Percentiles rank a stretch among this genome's conserved stretches.
phyloP scores from a whole-genome alignment of 2,888 invertebrate species.

The Sipha maydis region DNA sequence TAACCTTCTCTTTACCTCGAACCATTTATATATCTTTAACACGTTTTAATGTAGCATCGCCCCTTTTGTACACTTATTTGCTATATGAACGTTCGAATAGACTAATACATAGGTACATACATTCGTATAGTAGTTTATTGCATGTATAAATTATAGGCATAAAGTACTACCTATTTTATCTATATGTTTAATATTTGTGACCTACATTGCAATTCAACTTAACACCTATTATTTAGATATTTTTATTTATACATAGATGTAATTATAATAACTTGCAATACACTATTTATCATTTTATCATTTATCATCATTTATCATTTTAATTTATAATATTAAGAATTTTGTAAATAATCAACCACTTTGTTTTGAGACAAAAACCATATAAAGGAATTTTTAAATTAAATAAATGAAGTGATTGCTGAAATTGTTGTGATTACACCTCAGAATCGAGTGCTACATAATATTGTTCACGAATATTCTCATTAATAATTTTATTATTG shows the following conservation, averaged over 20 bases:
- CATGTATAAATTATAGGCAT: neutral
- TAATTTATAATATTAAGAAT: neutral
- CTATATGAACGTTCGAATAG: neutral
- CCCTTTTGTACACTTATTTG: conserved; percentile 10
- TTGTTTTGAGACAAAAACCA: neutral
- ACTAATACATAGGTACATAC: neutral
- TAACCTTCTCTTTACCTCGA: neutral
- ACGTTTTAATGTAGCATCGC: neutral
- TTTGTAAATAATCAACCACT: neutral
- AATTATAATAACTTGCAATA: neutral
- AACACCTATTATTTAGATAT: neutral
- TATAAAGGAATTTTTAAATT: too few species aligned
- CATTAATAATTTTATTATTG: neutral
- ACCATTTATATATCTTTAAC: neutral
- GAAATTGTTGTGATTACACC: too few species aligned
- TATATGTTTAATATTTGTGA: neutral
- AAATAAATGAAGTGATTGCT: too few species aligned
- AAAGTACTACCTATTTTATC: neutral
- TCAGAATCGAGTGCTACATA: too few species aligned
- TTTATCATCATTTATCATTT: neutral
- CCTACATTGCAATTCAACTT: neutral
- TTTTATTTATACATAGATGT: neutral
- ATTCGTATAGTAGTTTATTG: neutral
- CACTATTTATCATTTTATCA: neutral
- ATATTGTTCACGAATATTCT: too few species aligned